A percentile compares a stretch with the other conserved stretches of the same genome.
These are phyloP conservation scores for Gymnothorax reevesii DNA, from an alignment of 2,797 vertebrate species.

Conservation along the genomic window DNA sequence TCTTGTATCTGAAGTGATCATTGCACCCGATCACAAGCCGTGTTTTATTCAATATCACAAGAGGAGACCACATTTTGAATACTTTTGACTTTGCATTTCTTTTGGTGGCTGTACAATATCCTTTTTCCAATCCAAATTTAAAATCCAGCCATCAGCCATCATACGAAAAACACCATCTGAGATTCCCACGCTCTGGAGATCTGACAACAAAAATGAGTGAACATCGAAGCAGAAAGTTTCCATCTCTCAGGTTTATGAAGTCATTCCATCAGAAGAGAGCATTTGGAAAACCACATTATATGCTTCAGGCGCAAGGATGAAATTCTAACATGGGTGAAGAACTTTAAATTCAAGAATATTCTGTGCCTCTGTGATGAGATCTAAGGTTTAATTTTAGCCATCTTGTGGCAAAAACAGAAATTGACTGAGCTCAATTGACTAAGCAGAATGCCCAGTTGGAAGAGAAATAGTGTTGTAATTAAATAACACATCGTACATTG, in stretches of 20 bases:
- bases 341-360: not conserved
- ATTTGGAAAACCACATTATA: not conserved
- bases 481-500: not conserved
- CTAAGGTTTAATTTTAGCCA: not conserved
- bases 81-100: not conserved
- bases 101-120: not conserved
- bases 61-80: not conserved
- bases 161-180: not conserved
- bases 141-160: not conserved
- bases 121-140: not conserved
- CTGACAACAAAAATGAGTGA: not conserved
- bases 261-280: not conserved
- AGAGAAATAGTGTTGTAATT: not conserved
- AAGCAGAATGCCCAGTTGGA: not conserved
- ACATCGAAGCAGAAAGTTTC: not conserved
- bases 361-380: not conserved
- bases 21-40: not conserved
- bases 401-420: not conserved
- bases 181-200: not conserved
- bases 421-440: not conserved
- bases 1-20: not conserved
- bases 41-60: not conserved
- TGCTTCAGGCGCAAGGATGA: not conserved
- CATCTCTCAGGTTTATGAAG: not conserved
- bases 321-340: not conserved